Base-by-base conservation (phyloP, 1,140 invertebrate species). In the Dinoponera quadriceps region DNA sequence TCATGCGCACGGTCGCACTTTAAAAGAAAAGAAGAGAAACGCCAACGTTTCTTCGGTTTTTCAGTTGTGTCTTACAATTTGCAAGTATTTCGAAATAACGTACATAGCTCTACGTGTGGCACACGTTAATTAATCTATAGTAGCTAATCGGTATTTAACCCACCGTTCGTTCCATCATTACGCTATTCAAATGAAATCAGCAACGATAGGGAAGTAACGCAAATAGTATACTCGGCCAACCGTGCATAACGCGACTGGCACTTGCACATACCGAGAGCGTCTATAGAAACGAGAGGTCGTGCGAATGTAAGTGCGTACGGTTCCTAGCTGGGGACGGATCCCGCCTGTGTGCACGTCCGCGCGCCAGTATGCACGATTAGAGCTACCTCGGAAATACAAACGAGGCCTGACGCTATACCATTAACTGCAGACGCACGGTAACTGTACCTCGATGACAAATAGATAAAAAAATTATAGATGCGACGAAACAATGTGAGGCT, bases 381-480 rank as follows among this genome's bases (percentile, higher is more conserved):
- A 80, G 33, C 13, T 59, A 69, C 54, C 29, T 69, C 33, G 25
- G 51, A 80, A 80, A 68, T 71, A 80, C 20, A 71, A 80, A 80
- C 75, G 51, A 80, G 75, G 5, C 22, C n/a, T n/a, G 49, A 57
- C 14, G 25, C 25, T 71, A 51, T 48, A 25, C n/a, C 51, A 69
- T 80, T 71, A 71, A 48, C 54, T 13, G 65, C 33, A 54, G 44
- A 72, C 59, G 29, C 51, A 18, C 59, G 44, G 63, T 80, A 65
- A 83, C 82, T 66, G 51, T 86, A 75, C 38, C 25, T 60, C 68
- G 84, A 86, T 75, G 86, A 88, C 74, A 60, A 59, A 84, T 59
- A 48, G 65, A 75, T 81, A 65, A 87, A 69, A 86, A 87, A 87
- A 87, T 84, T 84, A 87, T 81, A 88, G 85, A 87, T 87, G 54